Base-by-base conservation (phyloP, 2,113 vertebrate species). In the Melanostigma gelatinosum region DNA sequence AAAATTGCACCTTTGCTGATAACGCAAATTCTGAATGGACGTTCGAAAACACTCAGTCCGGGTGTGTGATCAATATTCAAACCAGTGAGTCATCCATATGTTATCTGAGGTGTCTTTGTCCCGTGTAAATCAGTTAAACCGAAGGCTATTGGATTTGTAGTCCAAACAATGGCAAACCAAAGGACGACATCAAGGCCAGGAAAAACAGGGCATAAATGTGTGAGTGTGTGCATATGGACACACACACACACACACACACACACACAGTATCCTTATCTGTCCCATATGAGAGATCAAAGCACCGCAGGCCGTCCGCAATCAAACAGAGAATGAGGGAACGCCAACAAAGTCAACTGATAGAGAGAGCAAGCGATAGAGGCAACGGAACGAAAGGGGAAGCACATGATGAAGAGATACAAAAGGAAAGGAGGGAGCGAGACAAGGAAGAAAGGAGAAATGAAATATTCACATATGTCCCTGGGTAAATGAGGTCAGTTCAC, bases 231-330 rank as follows among this genome's bases (percentile, higher is more conserved):
- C 32, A n/a, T 73, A 29, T 55, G 42, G 50, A 64, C 66, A 61
- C 58, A 71, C 48, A 82, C 40, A 65, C 62, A 70, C 50, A 71
- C 38, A 58, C 34, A 77, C 68, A 84, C 61, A 77, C 74, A 66
- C 63, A 50, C 80, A 57, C 58, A 46, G 20, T 18, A 54, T 63
- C 60, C 86, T 92, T 94, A 94, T 94, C 89, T 80, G 75, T 81
- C 42, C 87, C 87, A 77, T 79, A 83, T 75, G 82, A 81, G 66
- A 74, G 91, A 93, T 93, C 88, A 93, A 93, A 94, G 92, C 82
- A 50, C 61, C 29, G 27, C 52, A 61, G 72, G 85, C 83, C 83
- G 88, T 48, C 5, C 81, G 74, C 70, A 74, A 20, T 91, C 86
- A 88, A 70, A 86, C 79, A 71, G 64, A 82, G 77, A 78, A 74